These are phyloP conservation scores for Argyrosomus japonicus DNA, from an alignment of 2,113 vertebrate genomes.

Conservation along the genomic window DNA sequence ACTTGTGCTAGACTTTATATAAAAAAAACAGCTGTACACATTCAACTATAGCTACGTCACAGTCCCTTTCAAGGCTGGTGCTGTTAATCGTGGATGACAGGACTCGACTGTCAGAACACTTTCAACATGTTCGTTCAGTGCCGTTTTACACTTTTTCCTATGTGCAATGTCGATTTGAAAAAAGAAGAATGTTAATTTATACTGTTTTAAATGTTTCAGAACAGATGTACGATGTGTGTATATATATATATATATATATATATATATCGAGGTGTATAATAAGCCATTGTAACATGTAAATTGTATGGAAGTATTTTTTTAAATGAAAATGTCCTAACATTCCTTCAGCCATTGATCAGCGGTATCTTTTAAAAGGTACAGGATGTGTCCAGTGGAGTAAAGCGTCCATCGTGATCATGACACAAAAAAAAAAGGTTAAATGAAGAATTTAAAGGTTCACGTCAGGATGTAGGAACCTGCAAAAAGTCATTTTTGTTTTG, in stretches of 20 bases:
- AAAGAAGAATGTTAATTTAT: conserved; percentile 84
- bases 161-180: conserved; percentile 80
- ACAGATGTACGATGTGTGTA: conserved; percentile 59
- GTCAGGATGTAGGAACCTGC: not conserved
- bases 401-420: not conserved
- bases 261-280: conserved; percentile 64
- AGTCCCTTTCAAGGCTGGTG: conserved; percentile 35
- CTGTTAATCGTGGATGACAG: conserved; percentile 49
- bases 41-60: not conserved
- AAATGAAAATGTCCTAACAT: conserved; percentile 76
- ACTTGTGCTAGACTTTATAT: conserved; percentile 24
- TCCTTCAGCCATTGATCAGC: conserved; percentile 69
- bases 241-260: no score
- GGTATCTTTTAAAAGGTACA: conserved; percentile 49
- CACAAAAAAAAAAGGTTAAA: conserved; percentile 15
- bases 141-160: conserved; percentile 74
- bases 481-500: not conserved
- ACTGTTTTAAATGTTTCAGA: conserved; percentile 70
- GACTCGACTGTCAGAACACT: conserved; percentile 20
- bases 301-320: conserved; percentile 82
- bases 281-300: conserved; percentile 77
- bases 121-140: conserved; percentile 63
- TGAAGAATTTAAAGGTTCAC: conserved; percentile 13
- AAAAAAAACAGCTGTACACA: conserved; percentile 6
- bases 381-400: conserved; percentile 37